Evolutionary conservation across 2,113 vertebrate genomes (phyloP), one percentile per base, ranked within the genome.

Genomic region (Sorex araneus): DNA sequence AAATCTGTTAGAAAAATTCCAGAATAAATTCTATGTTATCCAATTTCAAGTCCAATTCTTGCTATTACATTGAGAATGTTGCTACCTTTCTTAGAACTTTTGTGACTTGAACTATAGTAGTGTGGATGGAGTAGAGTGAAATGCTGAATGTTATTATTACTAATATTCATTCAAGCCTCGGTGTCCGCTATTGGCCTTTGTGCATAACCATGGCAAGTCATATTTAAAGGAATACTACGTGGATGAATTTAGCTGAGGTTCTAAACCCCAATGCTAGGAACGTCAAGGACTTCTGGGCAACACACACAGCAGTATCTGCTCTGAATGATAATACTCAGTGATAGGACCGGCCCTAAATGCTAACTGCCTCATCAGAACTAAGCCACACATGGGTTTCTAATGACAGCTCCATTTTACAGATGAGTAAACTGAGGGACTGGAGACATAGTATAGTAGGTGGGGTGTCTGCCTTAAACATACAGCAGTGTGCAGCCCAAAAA

Each of bases 371-470:
- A 71, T 81, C 23, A 75, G 87, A 91, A 74, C 32, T 47, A 94
- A 57, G 28, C 91, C 84, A 23, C 67, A 50, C 63, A 47, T 71
- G n/a, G 74, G 7, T 21, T 47, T 30, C 7, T 66, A 71, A 89
- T 64, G 32, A 89, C 18, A 84, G 30, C 21, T 70, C 71, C 84
- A 93, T 87, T 94, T 96, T 57, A 94, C 43, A 94, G 84, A 89
- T 85, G 87, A 85, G 74, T 86, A 89, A 50, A 50, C 9, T 50
- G 47, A 50, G 47, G 47, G 47, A 13, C 13, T 50, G 47, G 47
- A 50, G 47, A 50, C 10, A 50, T 10, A 50, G 47, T 50, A 50
- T 13, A 50, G 9, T 50, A 13, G 47, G 47, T 50, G 2, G 47
- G 47, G 47, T 50, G 47, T 50, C 10, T 50, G 47, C 13, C 47